Conservation (phyloP, 2,797 vertebrate species). For the Setipinna tenuifilis region DNA sequence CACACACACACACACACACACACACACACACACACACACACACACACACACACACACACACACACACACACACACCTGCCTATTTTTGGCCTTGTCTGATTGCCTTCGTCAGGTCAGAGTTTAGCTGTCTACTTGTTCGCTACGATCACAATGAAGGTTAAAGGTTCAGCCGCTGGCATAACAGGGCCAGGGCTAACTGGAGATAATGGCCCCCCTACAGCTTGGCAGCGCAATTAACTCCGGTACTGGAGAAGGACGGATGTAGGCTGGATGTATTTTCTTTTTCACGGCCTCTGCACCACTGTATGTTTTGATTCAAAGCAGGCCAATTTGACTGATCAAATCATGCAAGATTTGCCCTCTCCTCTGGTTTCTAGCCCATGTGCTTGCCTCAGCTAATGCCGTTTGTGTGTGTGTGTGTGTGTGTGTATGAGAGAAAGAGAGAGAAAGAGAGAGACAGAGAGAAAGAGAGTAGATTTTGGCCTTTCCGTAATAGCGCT, state of each 20-base stretch:
- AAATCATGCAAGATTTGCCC: constrained; percentile 62
- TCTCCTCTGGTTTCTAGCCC: constrained; percentile 49
- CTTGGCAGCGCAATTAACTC: constrained; percentile 59
- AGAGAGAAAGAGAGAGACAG: not conserved
- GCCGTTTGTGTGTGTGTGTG: not conserved
- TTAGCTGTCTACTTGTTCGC: constrained; percentile 30
- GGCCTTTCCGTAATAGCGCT: not conserved
- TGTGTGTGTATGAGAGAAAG: not conserved
- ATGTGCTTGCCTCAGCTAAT: constrained; percentile 42
- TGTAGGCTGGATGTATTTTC: not conserved
- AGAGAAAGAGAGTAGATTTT: not conserved
- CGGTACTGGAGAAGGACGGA: constrained; percentile 28
- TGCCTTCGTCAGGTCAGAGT: constrained; percentile 18
- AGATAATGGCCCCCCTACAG: constrained; percentile 57
- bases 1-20: constrained; percentile 2
- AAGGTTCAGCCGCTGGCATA: constrained; percentile 51
- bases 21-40: constrained; percentile 12
- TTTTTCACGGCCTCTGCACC: constrained; percentile 27
- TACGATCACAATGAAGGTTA: constrained; percentile 51
- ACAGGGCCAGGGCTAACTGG: constrained; percentile 45
- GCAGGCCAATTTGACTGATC: constrained; percentile 63
- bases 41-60: not conserved
- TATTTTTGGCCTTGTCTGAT: constrained; percentile 22
- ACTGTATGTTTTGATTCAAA: constrained; percentile 57
- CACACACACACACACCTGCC: not conserved